A percentile compares a stretch with the other conserved stretches of the same genome.
Evolutionary conservation across 2,888 invertebrate species (phyloP).

Genomic region (Metalampra italica): DNA sequence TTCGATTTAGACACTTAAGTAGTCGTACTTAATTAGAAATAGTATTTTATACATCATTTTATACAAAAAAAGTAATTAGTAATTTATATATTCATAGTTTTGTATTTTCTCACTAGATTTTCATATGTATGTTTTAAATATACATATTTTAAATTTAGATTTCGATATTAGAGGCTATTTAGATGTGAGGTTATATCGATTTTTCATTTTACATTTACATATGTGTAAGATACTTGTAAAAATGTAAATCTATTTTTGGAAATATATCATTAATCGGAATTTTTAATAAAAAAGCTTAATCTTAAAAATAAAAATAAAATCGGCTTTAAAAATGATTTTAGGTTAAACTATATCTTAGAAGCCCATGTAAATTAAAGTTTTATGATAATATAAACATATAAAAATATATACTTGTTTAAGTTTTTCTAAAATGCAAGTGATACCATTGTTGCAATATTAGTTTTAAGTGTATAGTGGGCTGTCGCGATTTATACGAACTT

Average conservation of each 20-base stretch:
- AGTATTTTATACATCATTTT: neutral
- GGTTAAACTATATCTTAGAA: neutral
- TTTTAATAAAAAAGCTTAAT: neutral
- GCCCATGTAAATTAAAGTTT: slow-evolving; percentile 2
- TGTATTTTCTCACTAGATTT: slow-evolving; percentile 32
- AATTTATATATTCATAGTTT: slow-evolving; percentile 10
- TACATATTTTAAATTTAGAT: slow-evolving; percentile 48
- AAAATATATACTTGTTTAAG: slow-evolving; percentile 28
- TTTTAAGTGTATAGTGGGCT: slow-evolving; percentile 50
- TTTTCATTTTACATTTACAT: slow-evolving; percentile 9
- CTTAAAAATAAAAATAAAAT: slow-evolving; percentile 3
- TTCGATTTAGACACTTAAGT: slow-evolving; percentile 14
- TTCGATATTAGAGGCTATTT: slow-evolving; percentile 17
- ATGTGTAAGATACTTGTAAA: slow-evolving; percentile 35
- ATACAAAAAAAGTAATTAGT: slow-evolving; percentile 3
- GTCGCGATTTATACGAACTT: slow-evolving; percentile 44
- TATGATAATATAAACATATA: neutral
- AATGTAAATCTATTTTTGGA: slow-evolving; percentile 50
- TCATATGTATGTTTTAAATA: slow-evolving; percentile 43
- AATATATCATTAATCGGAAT: neutral
- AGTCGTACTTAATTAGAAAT: slow-evolving; percentile 3
- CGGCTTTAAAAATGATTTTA: slow-evolving; percentile 8
- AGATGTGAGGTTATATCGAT: slow-evolving; percentile 16
- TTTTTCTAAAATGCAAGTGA: slow-evolving; percentile 63
- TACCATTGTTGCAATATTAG: slow-evolving; percentile 76